phyloP scores from a whole-genome alignment of 2,888 invertebrate genomes.

The Cephus runcator region DNA sequence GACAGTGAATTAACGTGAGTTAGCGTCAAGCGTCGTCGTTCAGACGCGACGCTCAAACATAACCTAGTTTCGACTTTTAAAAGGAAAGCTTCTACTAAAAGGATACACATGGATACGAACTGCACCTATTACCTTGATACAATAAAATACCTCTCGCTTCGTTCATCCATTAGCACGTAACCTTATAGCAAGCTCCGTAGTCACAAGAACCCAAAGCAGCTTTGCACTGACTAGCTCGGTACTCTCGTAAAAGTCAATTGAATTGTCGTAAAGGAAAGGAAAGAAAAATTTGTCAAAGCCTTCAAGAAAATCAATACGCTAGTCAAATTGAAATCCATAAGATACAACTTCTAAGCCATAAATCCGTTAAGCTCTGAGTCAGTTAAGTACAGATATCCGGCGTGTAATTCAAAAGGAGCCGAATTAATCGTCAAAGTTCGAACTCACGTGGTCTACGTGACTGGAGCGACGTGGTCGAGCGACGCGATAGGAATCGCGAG shows the following conservation, averaged over 20 bases:
- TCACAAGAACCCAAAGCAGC: background rate
- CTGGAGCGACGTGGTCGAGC: too few relatives aligned
- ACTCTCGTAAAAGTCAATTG: background rate
- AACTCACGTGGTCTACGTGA: too few relatives aligned
- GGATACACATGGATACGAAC: background rate
- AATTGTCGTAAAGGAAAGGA: background rate
- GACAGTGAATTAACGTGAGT: background rate
- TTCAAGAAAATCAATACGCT: background rate
- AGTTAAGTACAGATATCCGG: background rate
- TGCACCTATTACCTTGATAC: background rate
- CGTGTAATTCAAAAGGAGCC: background rate
- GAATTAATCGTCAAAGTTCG: too few relatives aligned
- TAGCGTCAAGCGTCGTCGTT: background rate
- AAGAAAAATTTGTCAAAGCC: background rate
- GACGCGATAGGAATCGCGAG: background rate
- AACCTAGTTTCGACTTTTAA: background rate
- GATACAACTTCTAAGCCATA: background rate
- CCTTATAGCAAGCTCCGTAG: background rate
- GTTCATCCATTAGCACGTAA: background rate
- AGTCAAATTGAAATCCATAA: background rate
- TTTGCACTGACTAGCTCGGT: background rate
- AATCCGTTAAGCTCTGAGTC: background rate
- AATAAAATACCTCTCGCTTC: background rate
- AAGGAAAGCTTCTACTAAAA: background rate
- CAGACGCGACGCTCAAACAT: background rate